phyloP scores from a whole-genome alignment of 2,797 vertebrate genomes.

The Spinus olivaceus region DNA sequence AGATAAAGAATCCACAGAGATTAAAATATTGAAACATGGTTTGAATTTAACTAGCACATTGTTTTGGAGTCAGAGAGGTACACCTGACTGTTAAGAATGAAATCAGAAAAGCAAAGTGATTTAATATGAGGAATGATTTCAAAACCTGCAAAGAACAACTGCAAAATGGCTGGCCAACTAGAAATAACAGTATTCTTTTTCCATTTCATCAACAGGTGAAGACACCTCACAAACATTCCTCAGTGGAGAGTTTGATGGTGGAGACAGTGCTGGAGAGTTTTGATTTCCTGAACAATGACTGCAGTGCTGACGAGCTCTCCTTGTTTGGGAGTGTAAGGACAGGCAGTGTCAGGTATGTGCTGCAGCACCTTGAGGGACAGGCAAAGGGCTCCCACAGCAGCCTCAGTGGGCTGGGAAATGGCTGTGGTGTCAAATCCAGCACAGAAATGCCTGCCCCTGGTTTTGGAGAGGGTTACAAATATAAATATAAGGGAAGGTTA shows the following conservation, averaged over 20 bases:
- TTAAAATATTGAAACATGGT: neutral
- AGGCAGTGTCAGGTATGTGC: conserved; percentile 78
- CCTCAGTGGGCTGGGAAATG: rapidly evolving
- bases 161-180: neutral
- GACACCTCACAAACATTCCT: conserved; percentile 64
- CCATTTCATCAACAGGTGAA: conserved; percentile 36
- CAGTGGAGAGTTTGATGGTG: conserved; percentile 85
- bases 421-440: neutral
- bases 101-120: neutral
- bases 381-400: rapidly evolving
- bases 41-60: neutral
- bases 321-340: conserved; percentile 80
- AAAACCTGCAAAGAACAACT: neutral
- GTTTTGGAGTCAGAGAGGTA: neutral
- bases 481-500: neutral
- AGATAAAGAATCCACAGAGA: neutral
- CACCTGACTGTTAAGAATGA: neutral
- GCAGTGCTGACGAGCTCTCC: conserved; percentile 79
- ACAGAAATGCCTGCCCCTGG: rapidly evolving
- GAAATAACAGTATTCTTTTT: neutral
- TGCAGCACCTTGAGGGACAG: neutral
- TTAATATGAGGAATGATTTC: neutral
- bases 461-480: neutral
- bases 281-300: conserved; percentile 87
- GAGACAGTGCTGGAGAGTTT: conserved; percentile 92